phyloP scores from a whole-genome alignment of 2,888 invertebrate genomes.

The Latrodectus elegans region DNA sequence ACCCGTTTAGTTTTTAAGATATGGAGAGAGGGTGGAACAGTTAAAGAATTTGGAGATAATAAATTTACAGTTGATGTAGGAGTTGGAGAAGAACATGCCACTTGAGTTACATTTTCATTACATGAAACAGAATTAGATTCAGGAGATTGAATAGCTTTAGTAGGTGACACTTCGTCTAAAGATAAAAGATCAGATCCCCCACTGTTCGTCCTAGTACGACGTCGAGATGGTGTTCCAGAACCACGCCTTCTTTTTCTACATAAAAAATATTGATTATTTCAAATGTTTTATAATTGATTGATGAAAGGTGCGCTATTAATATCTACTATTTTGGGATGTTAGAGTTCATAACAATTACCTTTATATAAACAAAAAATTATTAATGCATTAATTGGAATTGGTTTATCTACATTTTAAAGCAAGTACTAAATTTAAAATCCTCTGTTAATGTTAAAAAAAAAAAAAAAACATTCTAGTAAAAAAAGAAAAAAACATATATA shows the following conservation, averaged over 20 bases:
- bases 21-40: conserved; percentile 2
- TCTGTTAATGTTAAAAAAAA: too few species aligned
- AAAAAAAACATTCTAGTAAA: too few species aligned
- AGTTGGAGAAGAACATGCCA: not conserved
- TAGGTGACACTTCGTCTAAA: conserved; percentile 79
- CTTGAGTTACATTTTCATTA: not conserved
- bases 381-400: too few species aligned
- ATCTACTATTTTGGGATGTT: not conserved
- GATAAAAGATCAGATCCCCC: conserved; percentile 85
- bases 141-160: conserved; percentile 72
- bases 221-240: conserved; percentile 73
- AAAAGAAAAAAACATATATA: too few species aligned
- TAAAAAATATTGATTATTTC: not conserved
- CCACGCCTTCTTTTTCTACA: conserved; percentile 63
- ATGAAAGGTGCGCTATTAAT: not conserved
- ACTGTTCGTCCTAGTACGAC: conserved; percentile 82
- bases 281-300: not conserved
- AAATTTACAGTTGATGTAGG: not conserved
- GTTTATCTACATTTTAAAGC: too few species aligned
- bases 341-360: too few species aligned
- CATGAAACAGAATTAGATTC: conserved; percentile 67
- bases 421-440: too few species aligned
- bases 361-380: too few species aligned
- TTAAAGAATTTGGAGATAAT: not conserved
- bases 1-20: conserved; percentile 53